Evolutionary conservation across 1,140 invertebrate genomes (phyloP).

Genomic region (Aphidius gifuensis): DNA sequence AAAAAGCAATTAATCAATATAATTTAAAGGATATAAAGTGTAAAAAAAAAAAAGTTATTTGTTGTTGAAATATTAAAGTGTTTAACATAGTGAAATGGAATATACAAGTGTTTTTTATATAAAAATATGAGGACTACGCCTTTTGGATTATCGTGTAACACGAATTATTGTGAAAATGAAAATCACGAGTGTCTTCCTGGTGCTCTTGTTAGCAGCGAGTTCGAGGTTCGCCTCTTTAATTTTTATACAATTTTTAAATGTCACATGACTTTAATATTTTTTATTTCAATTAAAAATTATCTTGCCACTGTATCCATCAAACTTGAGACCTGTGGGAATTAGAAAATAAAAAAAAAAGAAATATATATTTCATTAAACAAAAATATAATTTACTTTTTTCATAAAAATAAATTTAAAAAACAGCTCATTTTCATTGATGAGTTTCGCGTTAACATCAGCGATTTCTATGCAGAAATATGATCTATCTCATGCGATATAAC

Average conservation of each 20-base stretch:
- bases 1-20: background rate
- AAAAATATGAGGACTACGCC: slow-evolving; percentile 53
- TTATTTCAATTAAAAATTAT: too few species aligned
- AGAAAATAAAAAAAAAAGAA: slow-evolving; percentile 10
- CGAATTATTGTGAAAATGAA: slow-evolving; percentile 44
- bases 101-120: slow-evolving; percentile 23
- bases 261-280: too few species aligned
- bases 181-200: slow-evolving; percentile 40
- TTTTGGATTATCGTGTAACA: slow-evolving; percentile 35
- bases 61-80: slow-evolving; percentile 2
- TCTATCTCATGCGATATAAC: slow-evolving; percentile 31
- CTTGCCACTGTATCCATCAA: background rate
- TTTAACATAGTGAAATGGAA: slow-evolving; percentile 13
- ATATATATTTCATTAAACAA: background rate
- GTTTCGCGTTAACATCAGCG: slow-evolving; percentile 17
- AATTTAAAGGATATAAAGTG: slow-evolving; percentile 3
- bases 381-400: background rate
- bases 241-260: background rate
- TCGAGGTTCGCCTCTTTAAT: slow-evolving; percentile 41
- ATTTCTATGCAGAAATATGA: slow-evolving; percentile 30
- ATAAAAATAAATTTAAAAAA: too few species aligned
- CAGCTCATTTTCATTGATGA: slow-evolving; percentile 8
- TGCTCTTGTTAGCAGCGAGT: slow-evolving; percentile 40
- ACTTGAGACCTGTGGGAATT: slow-evolving; percentile 29
- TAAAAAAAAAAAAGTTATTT: slow-evolving; percentile 4